Conservation (phyloP, 2,797 vertebrate genomes). For the Lepilemur ruficaudatus region DNA sequence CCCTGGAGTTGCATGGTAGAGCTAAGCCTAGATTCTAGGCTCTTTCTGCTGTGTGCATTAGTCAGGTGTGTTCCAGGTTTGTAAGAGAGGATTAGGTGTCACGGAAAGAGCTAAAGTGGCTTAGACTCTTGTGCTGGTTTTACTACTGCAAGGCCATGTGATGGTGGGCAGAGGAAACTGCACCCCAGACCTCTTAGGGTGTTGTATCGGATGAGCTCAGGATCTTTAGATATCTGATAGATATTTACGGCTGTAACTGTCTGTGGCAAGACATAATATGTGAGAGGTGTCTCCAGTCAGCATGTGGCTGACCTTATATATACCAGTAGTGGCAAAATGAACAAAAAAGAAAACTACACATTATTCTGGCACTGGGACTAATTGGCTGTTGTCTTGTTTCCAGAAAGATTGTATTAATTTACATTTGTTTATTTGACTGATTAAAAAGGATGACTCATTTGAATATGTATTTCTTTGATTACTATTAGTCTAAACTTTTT, state of each 20-base stretch:
- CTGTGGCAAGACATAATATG: not conserved
- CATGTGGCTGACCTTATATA: not conserved
- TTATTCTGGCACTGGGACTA: not conserved
- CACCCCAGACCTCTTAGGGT: not conserved
- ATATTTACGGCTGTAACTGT: not conserved
- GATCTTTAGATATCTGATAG: not conserved
- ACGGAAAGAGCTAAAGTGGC: not conserved
- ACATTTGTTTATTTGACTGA: conserved; percentile 41
- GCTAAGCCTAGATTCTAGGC: not conserved
- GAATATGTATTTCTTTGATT: conserved; percentile 40
- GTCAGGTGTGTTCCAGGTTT: not conserved
- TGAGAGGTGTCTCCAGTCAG: not conserved
- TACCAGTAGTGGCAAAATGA: conserved; percentile 15
- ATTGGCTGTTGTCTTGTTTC: not conserved
- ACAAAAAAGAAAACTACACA: conserved; percentile 9
- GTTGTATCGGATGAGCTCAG: not conserved
- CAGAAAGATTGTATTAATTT: conserved; percentile 42
- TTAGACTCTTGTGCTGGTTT: not conserved
- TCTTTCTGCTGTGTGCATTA: not conserved
- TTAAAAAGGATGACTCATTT: conserved; percentile 10
- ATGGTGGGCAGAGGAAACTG: not conserved
- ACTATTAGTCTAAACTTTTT: not conserved
- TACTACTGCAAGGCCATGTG: not conserved
- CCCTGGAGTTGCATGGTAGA: not conserved
- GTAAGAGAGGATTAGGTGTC: not conserved